phyloP scores from a whole-genome alignment of 2,797 vertebrate genomes.

The Buceros bicornis region DNA sequence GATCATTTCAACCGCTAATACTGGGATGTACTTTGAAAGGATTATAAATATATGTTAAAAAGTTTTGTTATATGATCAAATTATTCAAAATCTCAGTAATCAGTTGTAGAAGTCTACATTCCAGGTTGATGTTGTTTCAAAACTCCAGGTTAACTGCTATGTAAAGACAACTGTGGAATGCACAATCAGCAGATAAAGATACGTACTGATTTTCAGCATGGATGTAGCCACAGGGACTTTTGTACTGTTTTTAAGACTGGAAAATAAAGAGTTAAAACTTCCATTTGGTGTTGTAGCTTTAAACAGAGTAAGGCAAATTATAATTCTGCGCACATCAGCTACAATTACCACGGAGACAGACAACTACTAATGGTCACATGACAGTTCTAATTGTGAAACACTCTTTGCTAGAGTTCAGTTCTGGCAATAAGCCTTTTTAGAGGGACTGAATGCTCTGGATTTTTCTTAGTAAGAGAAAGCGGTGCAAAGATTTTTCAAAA shows the following conservation, averaged over 20 bases:
- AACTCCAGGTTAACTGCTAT: background rate
- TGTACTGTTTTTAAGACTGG: background rate
- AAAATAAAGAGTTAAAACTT: constrained; percentile 6
- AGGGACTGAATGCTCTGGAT: background rate
- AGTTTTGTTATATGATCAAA: background rate
- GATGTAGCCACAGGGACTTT: background rate
- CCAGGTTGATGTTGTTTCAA: background rate
- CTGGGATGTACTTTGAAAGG: background rate
- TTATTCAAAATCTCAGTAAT: background rate
- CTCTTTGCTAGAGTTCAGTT: constrained; percentile 1
- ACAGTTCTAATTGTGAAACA: background rate
- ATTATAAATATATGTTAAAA: background rate
- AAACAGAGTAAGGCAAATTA: constrained; percentile 22
- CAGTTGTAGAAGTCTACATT: background rate
- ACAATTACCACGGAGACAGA: background rate
- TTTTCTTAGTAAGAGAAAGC: background rate
- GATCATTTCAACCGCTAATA: background rate
- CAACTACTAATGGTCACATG: constrained; percentile 26
- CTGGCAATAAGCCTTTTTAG: constrained; percentile 7
- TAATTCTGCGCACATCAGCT: constrained; percentile 39
- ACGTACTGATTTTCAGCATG: background rate
- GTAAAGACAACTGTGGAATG: background rate
- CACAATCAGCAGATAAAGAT: background rate
- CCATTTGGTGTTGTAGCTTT: background rate
- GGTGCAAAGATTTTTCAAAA: background rate